Percentiles rank a stretch among this genome's conserved stretches.
Conservation (phyloP, 2,113 vertebrate genomes). For the Zapornia atra region DNA sequence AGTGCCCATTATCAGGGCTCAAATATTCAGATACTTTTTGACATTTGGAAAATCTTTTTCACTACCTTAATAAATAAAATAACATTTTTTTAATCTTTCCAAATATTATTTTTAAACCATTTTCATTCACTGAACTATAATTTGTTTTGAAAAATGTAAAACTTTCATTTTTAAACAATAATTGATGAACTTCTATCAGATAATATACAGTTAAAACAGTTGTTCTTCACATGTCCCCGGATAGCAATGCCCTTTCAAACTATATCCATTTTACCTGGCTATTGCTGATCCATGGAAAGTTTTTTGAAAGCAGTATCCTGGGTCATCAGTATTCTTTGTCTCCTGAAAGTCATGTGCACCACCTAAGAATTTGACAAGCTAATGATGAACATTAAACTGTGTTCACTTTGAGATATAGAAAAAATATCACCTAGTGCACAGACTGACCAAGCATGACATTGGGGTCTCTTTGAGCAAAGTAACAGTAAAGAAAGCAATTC, state of each 20-base stretch:
- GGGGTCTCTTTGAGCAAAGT: background rate
- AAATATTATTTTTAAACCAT: background rate
- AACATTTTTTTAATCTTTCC: background rate
- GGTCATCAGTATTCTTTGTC: background rate
- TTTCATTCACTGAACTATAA: background rate
- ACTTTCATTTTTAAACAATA: background rate
- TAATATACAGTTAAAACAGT: background rate
- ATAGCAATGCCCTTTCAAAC: background rate
- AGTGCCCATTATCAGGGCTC: background rate
- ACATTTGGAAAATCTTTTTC: background rate
- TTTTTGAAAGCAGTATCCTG: background rate
- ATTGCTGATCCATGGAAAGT: background rate
- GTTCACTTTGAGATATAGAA: background rate
- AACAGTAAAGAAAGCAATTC: background rate
- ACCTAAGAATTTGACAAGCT: background rate
- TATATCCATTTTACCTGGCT: background rate
- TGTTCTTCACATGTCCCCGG: background rate
- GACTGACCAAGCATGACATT: background rate
- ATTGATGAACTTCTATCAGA: background rate
- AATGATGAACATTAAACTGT: background rate
- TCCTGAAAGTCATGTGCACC: background rate
- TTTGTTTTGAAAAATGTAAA: background rate
- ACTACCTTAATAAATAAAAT: background rate
- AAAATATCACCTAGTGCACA: background rate
- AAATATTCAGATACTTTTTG: background rate